Evolutionary conservation across 2,888 invertebrate genomes (phyloP).

Genomic region (Phlogophora meticulosa): DNA sequence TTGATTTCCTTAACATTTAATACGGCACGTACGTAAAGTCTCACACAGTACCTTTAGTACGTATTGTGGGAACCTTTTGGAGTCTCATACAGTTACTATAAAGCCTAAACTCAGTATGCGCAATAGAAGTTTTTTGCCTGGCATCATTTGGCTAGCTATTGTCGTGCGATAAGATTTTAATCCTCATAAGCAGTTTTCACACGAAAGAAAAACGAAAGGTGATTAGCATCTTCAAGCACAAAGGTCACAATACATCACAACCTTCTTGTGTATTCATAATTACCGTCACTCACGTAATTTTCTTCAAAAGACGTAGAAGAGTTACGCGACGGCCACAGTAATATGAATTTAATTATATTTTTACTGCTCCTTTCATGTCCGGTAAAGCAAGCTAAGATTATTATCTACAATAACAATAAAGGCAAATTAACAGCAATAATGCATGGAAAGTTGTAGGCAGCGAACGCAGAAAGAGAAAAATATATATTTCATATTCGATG

Average conservation of each 20-base stretch:
- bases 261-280: not conserved
- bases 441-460: not conserved
- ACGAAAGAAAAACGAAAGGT: slow-evolving; percentile 1
- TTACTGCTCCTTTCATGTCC: slow-evolving; percentile 1
- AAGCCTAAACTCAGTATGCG: not conserved
- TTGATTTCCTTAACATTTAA: too few species aligned
- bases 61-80: too few species aligned
- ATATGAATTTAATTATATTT: slow-evolving; percentile 35
- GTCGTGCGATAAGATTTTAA: not conserved
- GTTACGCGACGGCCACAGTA: slow-evolving; percentile 9
- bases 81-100: too few species aligned
- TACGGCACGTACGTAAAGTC: too few species aligned
- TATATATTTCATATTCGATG: too few species aligned
- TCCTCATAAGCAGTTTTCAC: not conserved
- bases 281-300: not conserved
- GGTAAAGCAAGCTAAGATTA: slow-evolving; percentile 1
- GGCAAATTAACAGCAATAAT: not conserved
- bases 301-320: slow-evolving; percentile 2
- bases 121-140: too few species aligned
- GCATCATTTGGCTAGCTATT: not conserved
- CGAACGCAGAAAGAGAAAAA: too few species aligned
- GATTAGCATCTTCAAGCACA: slow-evolving; percentile 15
- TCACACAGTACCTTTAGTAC: too few species aligned
- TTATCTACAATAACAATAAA: not conserved
- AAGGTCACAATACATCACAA: slow-evolving; percentile 1